Evolutionary conservation across 2,888 invertebrate species (phyloP).

Genomic region (Creontiades dilutus): DNA sequence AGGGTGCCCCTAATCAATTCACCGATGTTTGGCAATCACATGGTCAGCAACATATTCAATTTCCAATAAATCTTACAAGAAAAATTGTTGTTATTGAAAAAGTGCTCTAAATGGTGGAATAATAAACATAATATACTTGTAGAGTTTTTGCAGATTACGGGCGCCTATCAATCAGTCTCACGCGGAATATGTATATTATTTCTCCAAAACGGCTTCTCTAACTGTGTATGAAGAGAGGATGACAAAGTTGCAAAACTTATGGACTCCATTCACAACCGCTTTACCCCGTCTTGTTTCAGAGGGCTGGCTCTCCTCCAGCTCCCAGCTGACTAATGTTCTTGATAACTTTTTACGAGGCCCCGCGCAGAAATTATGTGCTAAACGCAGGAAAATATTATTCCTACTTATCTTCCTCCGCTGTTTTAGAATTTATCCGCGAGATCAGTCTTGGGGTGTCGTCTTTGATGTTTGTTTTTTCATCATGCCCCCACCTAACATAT

Average conservation of each 20-base stretch:
- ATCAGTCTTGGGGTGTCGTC: neutral
- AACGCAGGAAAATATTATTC: conserved; percentile 32
- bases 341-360: conserved; percentile 2
- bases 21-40: too few relatives aligned
- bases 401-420: conserved; percentile 4
- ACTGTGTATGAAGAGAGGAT: neutral
- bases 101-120: too few relatives aligned
- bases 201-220: neutral
- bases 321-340: conserved; percentile 3
- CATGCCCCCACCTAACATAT: neutral
- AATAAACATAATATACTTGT: too few relatives aligned
- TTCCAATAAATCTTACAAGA: too few relatives aligned
- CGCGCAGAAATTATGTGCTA: conserved; percentile 17
- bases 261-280: conserved; percentile 26
- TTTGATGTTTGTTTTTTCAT: conserved; percentile 19
- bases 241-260: conserved; percentile 19
- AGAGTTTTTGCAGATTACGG: too few relatives aligned
- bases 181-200: too few relatives aligned
- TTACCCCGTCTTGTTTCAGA: neutral
- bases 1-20: too few relatives aligned
- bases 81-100: too few relatives aligned
- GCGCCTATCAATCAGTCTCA: too few relatives aligned
- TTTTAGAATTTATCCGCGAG: neutral
- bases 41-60: too few relatives aligned
- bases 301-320: neutral